Percentiles rank a stretch among this genome's conserved stretches.
These are phyloP conservation scores for Mimumesa dahlbomi DNA, from an alignment of 2,888 invertebrate species.

Conservation along the genomic window DNA sequence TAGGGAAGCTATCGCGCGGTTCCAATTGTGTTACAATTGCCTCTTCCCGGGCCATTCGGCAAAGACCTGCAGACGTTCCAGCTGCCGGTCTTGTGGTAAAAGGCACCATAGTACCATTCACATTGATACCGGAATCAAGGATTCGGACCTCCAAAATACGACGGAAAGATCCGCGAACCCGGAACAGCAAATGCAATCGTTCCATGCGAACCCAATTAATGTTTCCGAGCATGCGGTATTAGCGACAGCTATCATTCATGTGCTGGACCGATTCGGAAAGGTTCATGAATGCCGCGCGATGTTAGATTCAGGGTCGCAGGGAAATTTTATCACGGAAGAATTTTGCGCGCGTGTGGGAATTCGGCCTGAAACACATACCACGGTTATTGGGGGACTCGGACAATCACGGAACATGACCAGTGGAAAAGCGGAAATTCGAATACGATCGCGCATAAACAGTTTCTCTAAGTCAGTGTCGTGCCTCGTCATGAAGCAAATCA, in stretches of 20 bases:
- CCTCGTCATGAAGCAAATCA: background rate
- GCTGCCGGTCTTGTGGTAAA: background rate
- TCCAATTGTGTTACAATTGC: background rate
- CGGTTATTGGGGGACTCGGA: background rate
- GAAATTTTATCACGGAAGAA: background rate
- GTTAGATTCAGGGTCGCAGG: slow-evolving; percentile 4
- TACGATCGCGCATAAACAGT: background rate
- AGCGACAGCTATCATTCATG: background rate
- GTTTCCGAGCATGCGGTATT: background rate
- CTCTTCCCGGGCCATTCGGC: background rate
- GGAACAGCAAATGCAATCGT: background rate
- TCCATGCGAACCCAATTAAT: background rate
- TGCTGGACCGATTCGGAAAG: background rate
- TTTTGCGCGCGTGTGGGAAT: background rate
- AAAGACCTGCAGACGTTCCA: background rate
- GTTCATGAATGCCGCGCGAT: background rate
- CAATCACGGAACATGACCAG: background rate
- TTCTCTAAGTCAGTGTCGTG: background rate
- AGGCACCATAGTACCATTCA: background rate
- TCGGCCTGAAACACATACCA: too few species aligned
- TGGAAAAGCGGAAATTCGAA: background rate
- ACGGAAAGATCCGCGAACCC: background rate
- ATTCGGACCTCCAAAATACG: background rate
- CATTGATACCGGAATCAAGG: background rate
- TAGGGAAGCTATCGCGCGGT: background rate